Evolutionary conservation across 92 coral and sea anemone genomes (phyloP), one percentile per base, ranked within the genome.

Genomic region (Actinernus sp.): DNA sequence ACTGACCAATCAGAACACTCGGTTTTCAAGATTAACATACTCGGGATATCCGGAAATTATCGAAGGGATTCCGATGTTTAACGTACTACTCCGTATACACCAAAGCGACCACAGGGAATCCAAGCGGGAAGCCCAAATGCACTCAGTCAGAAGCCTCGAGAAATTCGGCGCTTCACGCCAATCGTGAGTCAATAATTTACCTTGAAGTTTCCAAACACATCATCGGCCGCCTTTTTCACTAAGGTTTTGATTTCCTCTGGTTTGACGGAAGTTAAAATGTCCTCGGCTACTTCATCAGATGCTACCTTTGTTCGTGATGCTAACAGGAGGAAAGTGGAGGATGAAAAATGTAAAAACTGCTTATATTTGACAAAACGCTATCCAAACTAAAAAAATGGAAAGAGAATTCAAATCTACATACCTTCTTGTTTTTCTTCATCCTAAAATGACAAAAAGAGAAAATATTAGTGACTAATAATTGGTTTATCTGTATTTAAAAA

Each of bases 201-300:
- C 98, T 93, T 86, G 54, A 93, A 81, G 61, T 79, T 87, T 26
- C 90, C 96, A 18, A 93, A 78, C 25, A 89, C 65, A 19, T 87
- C 90, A 22, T 70, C 92, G 3, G 98, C 96, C 1, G 85, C 84
- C 58, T 82, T 87, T 31, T 65, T 86, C 26, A 86, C 88, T 13
- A 86, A 60, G 38, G 68, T 83, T 40, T 90, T 93, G 32, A 93
- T 81, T 24, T 86, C 73, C 28, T 66, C 81, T 0, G 93, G 97
- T 47, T 79, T 80, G 17, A 93, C 65, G 2, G 91, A 67, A 20
- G 82, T 66, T 41, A 86, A 64, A 12, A 90, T 69, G 28, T 87
- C 73, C 26, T 82, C 79, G 7, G 52, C 85, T 21, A 58, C 23
- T 52, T 74, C 84, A 44, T 49, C 54, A 20, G 34, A 30, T 34